Base-by-base conservation (phyloP, 2,888 invertebrate genomes). In the Drosophila pseudotakahashii region DNA sequence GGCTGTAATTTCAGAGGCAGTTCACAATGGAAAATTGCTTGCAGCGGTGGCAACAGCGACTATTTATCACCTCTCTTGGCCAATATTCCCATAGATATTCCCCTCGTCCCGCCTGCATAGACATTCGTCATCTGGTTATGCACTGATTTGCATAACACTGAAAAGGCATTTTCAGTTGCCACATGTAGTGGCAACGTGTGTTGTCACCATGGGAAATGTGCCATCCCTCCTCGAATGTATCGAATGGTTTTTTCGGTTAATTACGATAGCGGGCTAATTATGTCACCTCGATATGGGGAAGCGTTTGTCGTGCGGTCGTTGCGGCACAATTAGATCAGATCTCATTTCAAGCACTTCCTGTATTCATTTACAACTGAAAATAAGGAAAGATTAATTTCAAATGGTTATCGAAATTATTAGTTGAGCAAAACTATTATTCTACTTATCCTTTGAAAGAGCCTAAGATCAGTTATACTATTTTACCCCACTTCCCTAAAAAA, bases 111-210 rank as follows among this genome's bases (percentile, higher is more conserved):
- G 10, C 16, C 9, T 14, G 42, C 66, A 23, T n/a, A 39, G 55
- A 19, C 45, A 45, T 36, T 51, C 70, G 58, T 69, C 70, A 59
- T 67, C 54, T 67, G 68, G 69, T 74, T 78, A 83, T 83, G 81
- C 75, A 68, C 58, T 78, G 54, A 81, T 81, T 81, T 87, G 81
- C 85, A 87, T 84, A 87, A 81, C 81, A 77, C 71, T 64, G 62
- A 61, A 79, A 79, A 58, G 71, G 81, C 85, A 78, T 81, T 81
- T 81, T 71, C 64, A 26, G 26, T 72, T 66, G 54, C 70, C 75
- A 71, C 62, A 70, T 55, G 54, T 26, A 44, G 19, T 2, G 51
- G 19, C 62, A 79, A 63, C 77, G 77, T 70, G 69, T 67, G 76
- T 61, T 61, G 73, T 78, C 81, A 63, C 64, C 72, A 67, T 71